Evolutionary conservation across 2,888 invertebrate species (phyloP).

Genomic region (Synanthedon vespiformis): DNA sequence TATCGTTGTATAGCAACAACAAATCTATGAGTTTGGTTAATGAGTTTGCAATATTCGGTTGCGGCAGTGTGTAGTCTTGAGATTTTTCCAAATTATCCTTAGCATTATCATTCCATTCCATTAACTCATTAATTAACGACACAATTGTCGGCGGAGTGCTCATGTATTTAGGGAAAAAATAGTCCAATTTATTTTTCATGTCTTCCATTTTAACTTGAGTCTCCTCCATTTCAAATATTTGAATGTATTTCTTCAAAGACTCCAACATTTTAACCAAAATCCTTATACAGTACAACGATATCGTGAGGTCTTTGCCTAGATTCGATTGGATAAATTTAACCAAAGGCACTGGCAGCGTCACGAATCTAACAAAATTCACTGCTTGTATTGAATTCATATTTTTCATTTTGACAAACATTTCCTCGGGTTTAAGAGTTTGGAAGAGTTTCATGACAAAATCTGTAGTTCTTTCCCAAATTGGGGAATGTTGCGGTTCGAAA

Average conservation of each 20-base stretch:
- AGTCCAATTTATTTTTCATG: conserved; percentile 45
- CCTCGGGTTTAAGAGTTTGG: conserved; percentile 54
- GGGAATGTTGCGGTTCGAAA: conserved; percentile 71
- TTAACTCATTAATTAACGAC: conserved; percentile 37
- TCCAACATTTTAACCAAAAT: conserved; percentile 69
- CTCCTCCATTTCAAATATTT: conserved; percentile 53
- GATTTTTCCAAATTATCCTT: conserved; percentile 19
- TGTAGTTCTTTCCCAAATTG: conserved; percentile 63
- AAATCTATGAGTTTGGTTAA: conserved; percentile 46
- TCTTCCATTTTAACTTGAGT: conserved; percentile 26
- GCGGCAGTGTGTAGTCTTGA: conserved; percentile 40
- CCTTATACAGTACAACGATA: conserved; percentile 57
- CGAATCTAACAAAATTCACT: conserved; percentile 56
- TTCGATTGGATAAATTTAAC: conserved; percentile 51
- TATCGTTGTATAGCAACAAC: conserved; percentile 49
- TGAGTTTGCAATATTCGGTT: conserved; percentile 34
- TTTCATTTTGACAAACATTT: conserved; percentile 52
- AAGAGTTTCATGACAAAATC: conserved; percentile 57
- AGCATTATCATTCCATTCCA: conserved; percentile 10
- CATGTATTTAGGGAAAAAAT: conserved; percentile 58
- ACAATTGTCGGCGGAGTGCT: conserved; percentile 43
- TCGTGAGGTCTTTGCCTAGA: conserved; percentile 39
- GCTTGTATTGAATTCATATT: conserved; percentile 65
- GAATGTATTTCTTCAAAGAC: conserved; percentile 63
- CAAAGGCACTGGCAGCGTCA: conserved; percentile 59